Evolutionary conservation across 2,888 invertebrate species (phyloP).

Genomic region (Cenopis cana): DNA sequence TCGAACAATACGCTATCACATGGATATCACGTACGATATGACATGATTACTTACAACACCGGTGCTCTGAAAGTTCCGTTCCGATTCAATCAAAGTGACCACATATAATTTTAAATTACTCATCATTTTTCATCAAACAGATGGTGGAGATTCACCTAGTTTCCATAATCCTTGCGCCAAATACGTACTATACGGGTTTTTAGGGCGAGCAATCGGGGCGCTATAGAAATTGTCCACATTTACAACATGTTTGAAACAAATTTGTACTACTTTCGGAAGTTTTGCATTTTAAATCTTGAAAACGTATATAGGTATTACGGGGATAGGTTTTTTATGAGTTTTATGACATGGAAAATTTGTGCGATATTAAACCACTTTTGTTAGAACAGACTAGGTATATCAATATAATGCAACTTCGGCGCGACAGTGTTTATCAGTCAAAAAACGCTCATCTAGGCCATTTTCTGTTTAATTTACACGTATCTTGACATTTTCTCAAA

Average conservation of each 20-base stretch:
- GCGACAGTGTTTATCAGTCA: too few relatives aligned
- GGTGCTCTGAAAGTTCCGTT: neutral
- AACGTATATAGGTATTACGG: neutral
- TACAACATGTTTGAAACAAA: neutral
- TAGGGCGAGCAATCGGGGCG: slow-evolving; percentile 38
- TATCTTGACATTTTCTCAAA: too few relatives aligned
- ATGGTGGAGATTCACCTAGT: slow-evolving; percentile 37
- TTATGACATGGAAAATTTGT: neutral
- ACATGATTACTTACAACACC: neutral
- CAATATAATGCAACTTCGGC: too few relatives aligned
- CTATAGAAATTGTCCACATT: slow-evolving; percentile 43
- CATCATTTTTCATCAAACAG: slow-evolving; percentile 27
- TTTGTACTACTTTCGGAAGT: neutral
- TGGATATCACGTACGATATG: neutral
- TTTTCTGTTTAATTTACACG: too few relatives aligned
- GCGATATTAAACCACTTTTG: neutral
- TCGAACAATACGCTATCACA: neutral
- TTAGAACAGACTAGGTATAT: too few relatives aligned
- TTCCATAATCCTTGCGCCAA: slow-evolving; percentile 39
- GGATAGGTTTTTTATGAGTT: neutral
- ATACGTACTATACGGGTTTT: slow-evolving; percentile 37
- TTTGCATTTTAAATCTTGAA: neutral
- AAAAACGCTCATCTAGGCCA: too few relatives aligned
- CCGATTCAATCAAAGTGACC: too few relatives aligned
- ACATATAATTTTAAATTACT: slow-evolving; percentile 26